These are phyloP conservation scores for Alcedo atthis DNA, from an alignment of 2,797 vertebrate genomes.

Conservation along the genomic window DNA sequence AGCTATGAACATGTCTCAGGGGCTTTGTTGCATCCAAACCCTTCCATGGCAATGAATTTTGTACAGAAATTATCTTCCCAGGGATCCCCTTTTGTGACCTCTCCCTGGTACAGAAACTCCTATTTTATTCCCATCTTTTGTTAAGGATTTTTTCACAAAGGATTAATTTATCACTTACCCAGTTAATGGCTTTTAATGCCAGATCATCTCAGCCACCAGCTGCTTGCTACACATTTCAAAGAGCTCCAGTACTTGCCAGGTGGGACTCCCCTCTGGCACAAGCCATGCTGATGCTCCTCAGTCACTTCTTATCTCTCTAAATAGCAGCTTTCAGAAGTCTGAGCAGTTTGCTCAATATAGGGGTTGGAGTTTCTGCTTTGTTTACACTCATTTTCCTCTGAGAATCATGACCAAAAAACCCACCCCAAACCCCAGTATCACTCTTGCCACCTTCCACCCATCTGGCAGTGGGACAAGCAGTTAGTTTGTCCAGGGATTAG, in stretches of 20 bases:
- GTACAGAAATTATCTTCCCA: not conserved
- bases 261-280: not conserved
- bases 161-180: not conserved
- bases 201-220: not conserved
- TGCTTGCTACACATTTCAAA: not conserved
- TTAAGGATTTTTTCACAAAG: not conserved
- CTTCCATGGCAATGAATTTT: too few relatives aligned
- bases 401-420: not conserved
- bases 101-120: not conserved
- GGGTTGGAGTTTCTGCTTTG: not conserved
- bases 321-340: not conserved
- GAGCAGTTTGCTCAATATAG: not conserved
- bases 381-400: not conserved
- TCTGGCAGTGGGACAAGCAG: not conserved
- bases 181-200: not conserved
- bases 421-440: not conserved
- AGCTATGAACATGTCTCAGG: not conserved
- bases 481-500: not conserved
- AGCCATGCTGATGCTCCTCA: accelerated
- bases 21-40: not conserved
- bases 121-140: not conserved
- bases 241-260: not conserved
- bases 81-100: not conserved
- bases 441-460: not conserved
- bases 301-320: not conserved